A percentile compares a stretch with the other conserved stretches of the same genome.
phyloP scores from a whole-genome alignment of 92 coral and sea anemone species.

The Umimayanthus kanabou region DNA sequence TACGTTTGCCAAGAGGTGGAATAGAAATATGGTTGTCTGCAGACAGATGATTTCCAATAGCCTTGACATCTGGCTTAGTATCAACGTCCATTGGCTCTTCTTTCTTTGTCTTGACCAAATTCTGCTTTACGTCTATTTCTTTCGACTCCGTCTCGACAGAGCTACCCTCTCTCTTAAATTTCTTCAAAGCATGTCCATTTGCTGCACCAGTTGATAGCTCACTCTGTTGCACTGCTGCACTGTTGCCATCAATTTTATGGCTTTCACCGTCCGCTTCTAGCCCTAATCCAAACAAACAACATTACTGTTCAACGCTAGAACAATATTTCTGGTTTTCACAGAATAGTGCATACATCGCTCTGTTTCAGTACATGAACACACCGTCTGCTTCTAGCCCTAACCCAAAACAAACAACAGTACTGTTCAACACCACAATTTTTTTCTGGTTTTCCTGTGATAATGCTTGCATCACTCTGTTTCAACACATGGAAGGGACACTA shows the following conservation, averaged over 20 bases:
- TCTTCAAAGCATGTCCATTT: background rate
- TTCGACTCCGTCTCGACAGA: background rate
- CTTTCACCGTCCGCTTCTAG: background rate
- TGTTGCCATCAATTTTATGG: background rate
- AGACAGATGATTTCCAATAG: background rate
- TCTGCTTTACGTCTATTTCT: background rate
- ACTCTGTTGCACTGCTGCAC: background rate
- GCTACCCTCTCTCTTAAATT: background rate
- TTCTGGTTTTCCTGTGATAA: background rate
- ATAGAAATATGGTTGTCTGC: background rate
- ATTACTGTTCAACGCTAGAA: background rate
- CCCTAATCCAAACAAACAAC: background rate
- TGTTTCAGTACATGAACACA: too few species aligned
- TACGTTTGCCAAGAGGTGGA: slow-evolving; percentile 9
- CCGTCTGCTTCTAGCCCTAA: background rate
- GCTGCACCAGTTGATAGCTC: background rate
- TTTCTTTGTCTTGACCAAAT: background rate
- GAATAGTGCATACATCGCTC: background rate
- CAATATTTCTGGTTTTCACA: background rate
- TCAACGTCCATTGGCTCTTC: slow-evolving; percentile 11
- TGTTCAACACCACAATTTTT: background rate
- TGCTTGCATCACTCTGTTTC: background rate
- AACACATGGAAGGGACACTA: too few species aligned
- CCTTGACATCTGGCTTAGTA: background rate
- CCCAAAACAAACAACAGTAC: background rate